Percentiles rank a stretch among this genome's conserved stretches.
Evolutionary conservation across 2,113 vertebrate species (phyloP).

Genomic region (Thryonomys swinderianus): DNA sequence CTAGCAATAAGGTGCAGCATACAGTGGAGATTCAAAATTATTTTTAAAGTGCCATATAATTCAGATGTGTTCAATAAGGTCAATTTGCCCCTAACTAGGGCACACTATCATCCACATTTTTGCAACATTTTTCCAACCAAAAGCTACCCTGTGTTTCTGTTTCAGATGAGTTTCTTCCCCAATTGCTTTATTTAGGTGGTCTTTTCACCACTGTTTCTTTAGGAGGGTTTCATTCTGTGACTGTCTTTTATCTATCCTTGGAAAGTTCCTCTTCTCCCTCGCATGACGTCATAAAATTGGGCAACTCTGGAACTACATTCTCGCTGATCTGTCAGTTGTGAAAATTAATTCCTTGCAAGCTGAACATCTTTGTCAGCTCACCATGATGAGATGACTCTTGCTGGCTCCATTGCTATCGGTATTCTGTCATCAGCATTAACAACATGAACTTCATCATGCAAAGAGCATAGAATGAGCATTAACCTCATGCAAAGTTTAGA

Average conservation of each 20-base stretch:
- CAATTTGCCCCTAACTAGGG: slow-evolving; percentile 16
- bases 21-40: slow-evolving; percentile 42
- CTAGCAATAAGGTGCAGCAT: neutral
- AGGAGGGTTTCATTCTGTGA: neutral
- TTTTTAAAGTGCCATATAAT: slow-evolving; percentile 21
- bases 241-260: neutral
- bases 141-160: neutral
- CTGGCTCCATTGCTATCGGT: neutral
- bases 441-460: neutral
- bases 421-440: neutral
- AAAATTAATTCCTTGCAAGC: slow-evolving; percentile 50
- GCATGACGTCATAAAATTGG: neutral
- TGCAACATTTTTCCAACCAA: neutral
- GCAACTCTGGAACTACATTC: neutral
- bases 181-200: neutral
- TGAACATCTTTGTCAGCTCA: slow-evolving; percentile 10
- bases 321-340: slow-evolving; percentile 23
- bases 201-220: neutral
- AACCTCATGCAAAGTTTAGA: neutral
- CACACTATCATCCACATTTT: neutral
- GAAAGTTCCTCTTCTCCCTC: neutral
- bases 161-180: neutral
- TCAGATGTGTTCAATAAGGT: neutral
- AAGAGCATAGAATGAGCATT: neutral
- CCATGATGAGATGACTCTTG: neutral